Evolutionary conservation across 2,888 invertebrate species (phyloP), one percentile per base, ranked within the genome.

Genomic region (Tridacna crocea): DNA sequence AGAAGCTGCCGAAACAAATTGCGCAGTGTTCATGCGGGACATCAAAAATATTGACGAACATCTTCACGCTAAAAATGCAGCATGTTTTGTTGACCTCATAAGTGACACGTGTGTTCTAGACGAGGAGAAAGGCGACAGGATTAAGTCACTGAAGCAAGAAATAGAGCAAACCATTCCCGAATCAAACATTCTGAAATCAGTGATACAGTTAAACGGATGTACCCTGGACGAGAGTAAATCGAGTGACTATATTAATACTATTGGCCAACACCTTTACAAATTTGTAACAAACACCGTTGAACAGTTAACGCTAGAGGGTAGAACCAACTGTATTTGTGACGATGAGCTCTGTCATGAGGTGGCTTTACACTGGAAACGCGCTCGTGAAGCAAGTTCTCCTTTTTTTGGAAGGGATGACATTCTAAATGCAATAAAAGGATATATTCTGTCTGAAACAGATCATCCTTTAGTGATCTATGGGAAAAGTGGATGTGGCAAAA

Each of bases 401-500:
- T 92, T 91, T 74, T 74, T 88, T 12, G 92, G 90, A 3, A 80
- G 91, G 12, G 88, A 91, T 51, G 89, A 89, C 12, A 70, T 90
- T 0, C 78, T 92, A 15, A 82, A 88, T 66, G 65, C 79, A 0
- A 84, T 92, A 1, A 86, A 88, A 74, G 82, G 89, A n/a, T 91
- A 92, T 83, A 65, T 92, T 11, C 75, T 89, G 0, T 76, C 85
- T 0, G 89, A 91, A 48, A 89, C 91, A 4, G 88, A 89, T 60
- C 90, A 92, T 73, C 90, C 92, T 11, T 72, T 93, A 11, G 91
- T 93, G 4, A 78, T 93, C 0, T 77, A 84, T 72, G 92, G 92
- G 0, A 87, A 83, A 68, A 80, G 89, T 1, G 93, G 93, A 0
- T 88, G 88, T 68, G 93, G 93, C 13, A 93, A 93, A 75, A 90